Evolutionary conservation across 2,888 invertebrate species (phyloP).

Genomic region (Junonia oenone): DNA sequence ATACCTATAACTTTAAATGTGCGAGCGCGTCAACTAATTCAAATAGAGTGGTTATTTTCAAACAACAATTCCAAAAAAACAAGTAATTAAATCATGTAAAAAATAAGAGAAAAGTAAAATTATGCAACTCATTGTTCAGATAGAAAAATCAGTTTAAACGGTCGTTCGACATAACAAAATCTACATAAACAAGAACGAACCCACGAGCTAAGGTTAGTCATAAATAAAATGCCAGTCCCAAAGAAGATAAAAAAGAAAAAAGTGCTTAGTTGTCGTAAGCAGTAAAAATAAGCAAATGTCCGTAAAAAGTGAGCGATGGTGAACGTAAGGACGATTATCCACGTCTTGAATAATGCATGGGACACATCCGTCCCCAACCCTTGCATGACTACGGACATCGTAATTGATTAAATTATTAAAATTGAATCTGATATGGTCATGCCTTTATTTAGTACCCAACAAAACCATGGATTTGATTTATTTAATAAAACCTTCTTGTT

Average conservation of each 20-base stretch:
- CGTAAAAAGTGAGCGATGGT: constrained; percentile 2
- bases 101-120: not conserved
- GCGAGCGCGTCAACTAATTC: too few species aligned
- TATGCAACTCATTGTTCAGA: not conserved
- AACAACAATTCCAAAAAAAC: too few species aligned
- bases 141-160: too few species aligned
- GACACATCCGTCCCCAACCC: constrained; percentile 50
- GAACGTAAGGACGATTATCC: constrained; percentile 49
- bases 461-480: not conserved
- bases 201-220: not conserved
- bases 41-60: too few species aligned
- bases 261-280: not conserved
- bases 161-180: too few species aligned
- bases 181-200: not conserved
- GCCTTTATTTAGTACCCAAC: not conserved
- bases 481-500: not conserved
- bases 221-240: not conserved
- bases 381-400: constrained; percentile 30
- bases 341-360: constrained; percentile 62
- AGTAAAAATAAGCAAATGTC: not conserved
- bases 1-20: too few species aligned
- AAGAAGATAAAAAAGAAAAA: not conserved
- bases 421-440: not conserved
- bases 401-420: constrained; percentile 21
- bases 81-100: too few species aligned